Conservation (phyloP, 1,140 invertebrate species). For the Drosophila subobscura region DNA sequence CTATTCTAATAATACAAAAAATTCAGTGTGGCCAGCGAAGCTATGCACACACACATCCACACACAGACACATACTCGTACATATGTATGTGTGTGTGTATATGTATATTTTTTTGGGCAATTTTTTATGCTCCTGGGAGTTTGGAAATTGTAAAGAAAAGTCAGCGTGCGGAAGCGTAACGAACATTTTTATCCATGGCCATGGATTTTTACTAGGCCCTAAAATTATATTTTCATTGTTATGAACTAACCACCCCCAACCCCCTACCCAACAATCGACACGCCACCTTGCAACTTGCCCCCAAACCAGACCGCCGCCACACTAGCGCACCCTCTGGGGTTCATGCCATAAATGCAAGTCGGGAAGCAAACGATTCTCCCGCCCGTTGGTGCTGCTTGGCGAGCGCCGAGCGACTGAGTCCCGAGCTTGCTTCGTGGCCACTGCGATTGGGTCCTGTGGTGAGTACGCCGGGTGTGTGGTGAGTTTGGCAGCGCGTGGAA, state of each 20-base stretch:
- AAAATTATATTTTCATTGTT: slow-evolving; percentile 79
- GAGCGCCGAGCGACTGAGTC: too few relatives aligned
- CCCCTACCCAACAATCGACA: background rate
- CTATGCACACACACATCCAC: too few relatives aligned
- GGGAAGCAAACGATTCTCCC: too few relatives aligned
- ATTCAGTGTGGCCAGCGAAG: background rate
- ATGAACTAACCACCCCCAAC: slow-evolving; percentile 20
- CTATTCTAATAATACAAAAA: slow-evolving; percentile 24
- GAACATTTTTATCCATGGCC: slow-evolving; percentile 63
- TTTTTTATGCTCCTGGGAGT: slow-evolving; percentile 41
- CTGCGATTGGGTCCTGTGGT: slow-evolving; percentile 16
- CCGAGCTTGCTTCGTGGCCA: too few relatives aligned
- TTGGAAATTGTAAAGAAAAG: background rate
- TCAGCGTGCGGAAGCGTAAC: slow-evolving; percentile 45
- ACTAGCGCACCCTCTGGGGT: too few relatives aligned
- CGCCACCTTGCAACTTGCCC: background rate
- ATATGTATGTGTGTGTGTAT: background rate
- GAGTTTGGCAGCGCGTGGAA: slow-evolving; percentile 15
- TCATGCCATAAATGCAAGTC: too few relatives aligned
- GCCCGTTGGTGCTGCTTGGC: too few relatives aligned
- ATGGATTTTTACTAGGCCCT: slow-evolving; percentile 77
- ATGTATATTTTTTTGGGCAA: slow-evolving; percentile 11
- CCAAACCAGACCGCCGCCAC: background rate
- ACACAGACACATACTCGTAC: too few relatives aligned
- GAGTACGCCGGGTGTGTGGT: slow-evolving; percentile 23